Evolutionary conservation across 2,113 vertebrate genomes (phyloP), one percentile per base, ranked within the genome.

Genomic region (Actinemys pallida): DNA sequence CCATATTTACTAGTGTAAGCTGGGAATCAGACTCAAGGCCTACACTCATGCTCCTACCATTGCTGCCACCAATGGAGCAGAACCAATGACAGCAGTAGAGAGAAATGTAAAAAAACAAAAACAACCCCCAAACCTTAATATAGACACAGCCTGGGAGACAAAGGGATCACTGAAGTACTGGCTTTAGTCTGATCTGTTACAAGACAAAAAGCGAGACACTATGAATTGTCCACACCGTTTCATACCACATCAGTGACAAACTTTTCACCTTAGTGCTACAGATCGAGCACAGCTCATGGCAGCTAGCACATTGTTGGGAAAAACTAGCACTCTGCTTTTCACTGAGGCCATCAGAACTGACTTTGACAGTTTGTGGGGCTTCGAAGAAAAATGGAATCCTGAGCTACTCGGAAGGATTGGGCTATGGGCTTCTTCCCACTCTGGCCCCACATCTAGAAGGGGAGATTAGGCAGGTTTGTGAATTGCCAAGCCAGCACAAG

Each of bases 251-350:
- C 75, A 90, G 47, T 52, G 93, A 49, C 52, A 69, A 76, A 89
- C 54, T 92, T 52, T 94, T 91, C 90, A 83, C 87, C 75, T 92
- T 79, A 93, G 39, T 57, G 81, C 52, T 88, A 45, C 57, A 79
- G 86, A 83, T 95, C 14, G 12, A 83, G 39, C 90, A 90, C 91
- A 89, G 86, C 81, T 96, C 47, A 59, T 94, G 93, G 93, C 91
- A 93, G 59, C 91, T 92, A 91, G 84, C 89, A 90, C 75, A 62
- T 76, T 90, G 65, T 42, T 93, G 82, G 72, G 19, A 91, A 95
- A 91, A 97, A 3, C 50, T 94, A 45, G 75, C 86, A 91, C 57
- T 85, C 39, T 52, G 50, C 56, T 95, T 75, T 95, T 95, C 81
- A 96, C 87, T 59, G 79, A 39, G 50, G 87, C 57, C 31, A 69